These are phyloP conservation scores for Papilio helenus DNA, from an alignment of 1,140 invertebrate genomes.

Conservation along the genomic window DNA sequence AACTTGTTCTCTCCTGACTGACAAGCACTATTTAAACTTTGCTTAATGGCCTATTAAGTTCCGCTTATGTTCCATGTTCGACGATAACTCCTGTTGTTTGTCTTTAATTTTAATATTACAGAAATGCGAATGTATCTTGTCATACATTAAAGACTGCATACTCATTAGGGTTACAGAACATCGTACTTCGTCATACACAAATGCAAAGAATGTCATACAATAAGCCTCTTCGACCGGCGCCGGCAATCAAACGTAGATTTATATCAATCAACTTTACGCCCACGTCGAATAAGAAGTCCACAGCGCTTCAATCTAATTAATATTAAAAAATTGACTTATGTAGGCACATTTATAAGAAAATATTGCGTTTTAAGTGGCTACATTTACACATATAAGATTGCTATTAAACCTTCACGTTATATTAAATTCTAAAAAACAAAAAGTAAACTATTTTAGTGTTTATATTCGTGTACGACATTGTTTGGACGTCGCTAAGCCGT, in stretches of 20 bases:
- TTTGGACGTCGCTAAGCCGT: not conserved
- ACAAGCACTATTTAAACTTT: not conserved
- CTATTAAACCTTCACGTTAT: not conserved
- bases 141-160: not conserved
- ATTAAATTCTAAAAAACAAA: not conserved
- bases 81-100: too few relatives aligned
- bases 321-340: not conserved
- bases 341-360: not conserved
- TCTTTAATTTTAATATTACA: not conserved
- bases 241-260: constrained; percentile 33
- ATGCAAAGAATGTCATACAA: not conserved
- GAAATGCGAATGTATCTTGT: not conserved
- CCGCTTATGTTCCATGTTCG: too few relatives aligned
- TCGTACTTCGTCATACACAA: not conserved
- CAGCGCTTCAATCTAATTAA: not conserved
- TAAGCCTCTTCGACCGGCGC: constrained; percentile 3
- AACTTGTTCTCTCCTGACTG: not conserved
- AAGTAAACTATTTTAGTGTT: not conserved
- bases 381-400: too few relatives aligned
- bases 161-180: too few relatives aligned
- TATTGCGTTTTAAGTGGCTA: not conserved
- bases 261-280: constrained; percentile 31
- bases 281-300: not conserved
- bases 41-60: not conserved
- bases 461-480: not conserved